Conservation (phyloP, 2,888 invertebrate species). For the Stictocephala bisonia region DNA sequence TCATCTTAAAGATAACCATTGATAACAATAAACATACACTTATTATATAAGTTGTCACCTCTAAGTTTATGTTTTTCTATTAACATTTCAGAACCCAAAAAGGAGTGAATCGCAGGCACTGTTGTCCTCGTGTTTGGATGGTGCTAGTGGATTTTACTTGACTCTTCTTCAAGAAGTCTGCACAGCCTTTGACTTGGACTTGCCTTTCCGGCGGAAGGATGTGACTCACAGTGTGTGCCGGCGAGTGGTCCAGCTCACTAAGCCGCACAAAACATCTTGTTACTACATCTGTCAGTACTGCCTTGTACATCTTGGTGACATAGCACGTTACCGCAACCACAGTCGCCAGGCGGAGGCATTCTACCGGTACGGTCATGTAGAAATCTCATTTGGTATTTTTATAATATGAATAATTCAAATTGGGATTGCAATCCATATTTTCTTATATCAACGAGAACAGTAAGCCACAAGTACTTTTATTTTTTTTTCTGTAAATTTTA, state of each 20-base stretch:
- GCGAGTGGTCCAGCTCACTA: conserved; percentile 45
- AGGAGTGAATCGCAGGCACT: conserved; percentile 76
- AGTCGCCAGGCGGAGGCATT: conserved; percentile 85
- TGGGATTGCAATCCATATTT: too few relatives aligned
- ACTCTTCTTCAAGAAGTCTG: conserved; percentile 85
- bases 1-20: too few relatives aligned
- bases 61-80: background rate
- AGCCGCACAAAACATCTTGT: conserved; percentile 77
- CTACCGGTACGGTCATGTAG: conserved; percentile 76
- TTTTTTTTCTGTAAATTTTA: too few relatives aligned
- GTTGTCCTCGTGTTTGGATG: conserved; percentile 83
- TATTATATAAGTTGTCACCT: too few relatives aligned
- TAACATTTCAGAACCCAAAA: conserved; percentile 73
- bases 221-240: conserved; percentile 23
- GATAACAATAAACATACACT: too few relatives aligned
- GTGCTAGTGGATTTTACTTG: conserved; percentile 87
- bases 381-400: too few relatives aligned
- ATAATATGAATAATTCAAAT: too few relatives aligned
- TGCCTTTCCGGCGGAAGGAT: conserved; percentile 74
- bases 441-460: too few relatives aligned
- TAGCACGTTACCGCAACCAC: conserved; percentile 86
- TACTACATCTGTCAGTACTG: conserved; percentile 91
- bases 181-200: conserved; percentile 81
- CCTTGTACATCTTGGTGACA: conserved; percentile 87
- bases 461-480: too few relatives aligned